phyloP scores from a whole-genome alignment of 1,140 invertebrate species.

The Camponotus vicinus region DNA sequence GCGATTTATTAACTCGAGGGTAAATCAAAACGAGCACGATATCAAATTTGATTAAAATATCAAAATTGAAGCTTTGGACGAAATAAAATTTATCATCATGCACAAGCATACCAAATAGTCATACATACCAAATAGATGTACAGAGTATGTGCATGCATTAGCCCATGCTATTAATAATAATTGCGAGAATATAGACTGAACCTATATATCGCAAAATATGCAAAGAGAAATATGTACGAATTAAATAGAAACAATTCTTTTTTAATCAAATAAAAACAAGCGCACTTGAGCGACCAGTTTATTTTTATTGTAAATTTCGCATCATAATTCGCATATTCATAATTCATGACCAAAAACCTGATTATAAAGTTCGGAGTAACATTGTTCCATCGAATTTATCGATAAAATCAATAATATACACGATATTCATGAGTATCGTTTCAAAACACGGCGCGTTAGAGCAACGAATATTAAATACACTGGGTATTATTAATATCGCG shows the following conservation, averaged over 20 bases:
- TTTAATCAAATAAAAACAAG: conserved; percentile 5
- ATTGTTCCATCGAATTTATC: conserved; percentile 6
- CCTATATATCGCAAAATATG: not conserved
- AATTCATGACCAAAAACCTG: not conserved
- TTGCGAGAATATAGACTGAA: not conserved
- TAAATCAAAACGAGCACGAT: not conserved
- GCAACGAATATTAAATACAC: conserved; percentile 26
- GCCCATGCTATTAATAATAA: not conserved
- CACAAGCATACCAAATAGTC: not conserved
- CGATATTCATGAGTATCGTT: conserved; percentile 28
- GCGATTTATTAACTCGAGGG: not conserved
- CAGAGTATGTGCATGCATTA: not conserved
- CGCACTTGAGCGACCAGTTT: not conserved
- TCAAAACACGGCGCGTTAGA: not conserved
- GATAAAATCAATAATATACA: not conserved
- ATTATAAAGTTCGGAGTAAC: conserved; percentile 16
- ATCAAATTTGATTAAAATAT: conserved; percentile 2
- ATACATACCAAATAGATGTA: not conserved
- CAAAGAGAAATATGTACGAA: not conserved
- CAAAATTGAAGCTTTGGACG: conserved; percentile 3
- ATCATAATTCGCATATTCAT: not conserved
- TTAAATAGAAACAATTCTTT: conserved; percentile 28
- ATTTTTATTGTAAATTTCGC: conserved; percentile 11
- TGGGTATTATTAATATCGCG: conserved; percentile 40
- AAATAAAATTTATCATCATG: conserved; percentile 14